Conservation (phyloP, 1,140 invertebrate species). For the Hesperophylax magnus region DNA sequence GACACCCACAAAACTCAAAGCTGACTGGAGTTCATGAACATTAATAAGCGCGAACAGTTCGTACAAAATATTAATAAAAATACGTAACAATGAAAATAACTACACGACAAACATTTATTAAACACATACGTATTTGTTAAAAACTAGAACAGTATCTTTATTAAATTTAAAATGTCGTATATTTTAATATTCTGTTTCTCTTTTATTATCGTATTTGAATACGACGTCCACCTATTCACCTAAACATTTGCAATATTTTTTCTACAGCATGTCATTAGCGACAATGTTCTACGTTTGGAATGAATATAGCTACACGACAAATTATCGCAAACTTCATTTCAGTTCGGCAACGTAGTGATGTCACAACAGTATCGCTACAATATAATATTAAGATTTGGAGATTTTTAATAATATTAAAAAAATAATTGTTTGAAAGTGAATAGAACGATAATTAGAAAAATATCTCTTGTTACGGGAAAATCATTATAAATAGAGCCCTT, state of each 20-base stretch:
- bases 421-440: too few relatives aligned
- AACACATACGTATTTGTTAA: not conserved
- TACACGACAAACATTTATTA: constrained; percentile 39
- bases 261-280: constrained; percentile 31
- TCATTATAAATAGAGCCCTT: too few relatives aligned
- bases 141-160: constrained; percentile 15
- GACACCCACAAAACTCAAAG: constrained; percentile 38
- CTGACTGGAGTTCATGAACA: not conserved
- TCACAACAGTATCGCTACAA: too few relatives aligned
- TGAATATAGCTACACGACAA: constrained; percentile 34
- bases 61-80: constrained; percentile 46
- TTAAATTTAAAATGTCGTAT: constrained; percentile 17
- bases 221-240: constrained; percentile 3
- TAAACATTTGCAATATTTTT: constrained; percentile 46
- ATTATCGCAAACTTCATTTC: constrained; percentile 35
- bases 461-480: too few relatives aligned
- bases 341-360: not conserved
- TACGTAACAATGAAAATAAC: constrained; percentile 50
- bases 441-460: too few relatives aligned
- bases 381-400: too few relatives aligned
- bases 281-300: constrained; percentile 32
- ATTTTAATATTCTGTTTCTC: constrained; percentile 18
- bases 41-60: constrained; percentile 44
- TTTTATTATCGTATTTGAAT: constrained; percentile 43
- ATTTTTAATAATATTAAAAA: too few relatives aligned